A percentile compares a stretch with the other conserved stretches of the same genome.
Evolutionary conservation across 1,140 invertebrate genomes (phyloP).

Genomic region (Pseudomyrmex gracilis): DNA sequence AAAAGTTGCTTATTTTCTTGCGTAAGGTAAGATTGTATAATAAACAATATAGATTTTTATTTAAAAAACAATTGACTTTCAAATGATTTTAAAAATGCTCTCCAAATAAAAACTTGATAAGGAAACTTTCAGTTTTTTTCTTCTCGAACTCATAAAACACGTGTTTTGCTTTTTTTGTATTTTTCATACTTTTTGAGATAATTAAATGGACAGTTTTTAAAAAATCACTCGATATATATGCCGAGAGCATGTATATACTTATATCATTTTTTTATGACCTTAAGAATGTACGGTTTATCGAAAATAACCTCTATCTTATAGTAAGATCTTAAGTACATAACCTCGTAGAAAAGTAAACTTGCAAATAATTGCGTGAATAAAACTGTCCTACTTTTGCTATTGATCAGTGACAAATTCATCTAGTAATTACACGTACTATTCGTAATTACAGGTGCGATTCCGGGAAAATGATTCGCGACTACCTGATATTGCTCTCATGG

Average conservation of each 20-base stretch:
- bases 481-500: constrained; percentile 82
- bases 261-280: constrained; percentile 43
- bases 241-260: constrained; percentile 9
- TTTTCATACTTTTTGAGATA: no score
- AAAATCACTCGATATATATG: no score
- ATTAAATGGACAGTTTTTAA: no score
- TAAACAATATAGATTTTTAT: no score
- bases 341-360: neutral
- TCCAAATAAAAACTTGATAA: no score
- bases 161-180: no score
- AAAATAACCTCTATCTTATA: neutral
- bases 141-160: no score
- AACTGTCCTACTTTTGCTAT: neutral
- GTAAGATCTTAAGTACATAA: constrained; percentile 3
- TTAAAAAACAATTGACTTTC: no score
- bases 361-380: constrained; percentile 14
- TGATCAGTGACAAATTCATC: constrained; percentile 8
- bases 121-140: no score
- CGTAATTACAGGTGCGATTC: constrained; percentile 76
- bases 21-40: no score
- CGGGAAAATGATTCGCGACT: constrained; percentile 83
- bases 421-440: neutral
- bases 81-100: no score
- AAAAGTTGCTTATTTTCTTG: no score
- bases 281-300: constrained; percentile 24